Conservation (phyloP, 2,113 vertebrate species). For the Ranitomeya variabilis region DNA sequence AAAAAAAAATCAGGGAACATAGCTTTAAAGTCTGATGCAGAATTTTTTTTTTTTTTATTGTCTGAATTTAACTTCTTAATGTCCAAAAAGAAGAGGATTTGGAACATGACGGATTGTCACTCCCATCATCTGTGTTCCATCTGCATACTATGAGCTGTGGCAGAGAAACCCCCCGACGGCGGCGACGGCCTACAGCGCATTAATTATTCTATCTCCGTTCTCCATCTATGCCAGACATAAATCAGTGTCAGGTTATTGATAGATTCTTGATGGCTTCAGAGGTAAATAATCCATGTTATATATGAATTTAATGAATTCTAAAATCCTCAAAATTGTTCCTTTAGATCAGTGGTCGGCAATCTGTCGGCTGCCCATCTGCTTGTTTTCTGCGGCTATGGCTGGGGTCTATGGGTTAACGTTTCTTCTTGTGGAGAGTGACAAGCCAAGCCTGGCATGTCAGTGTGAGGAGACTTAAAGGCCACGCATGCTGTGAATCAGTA, state of each 20-base stretch:
- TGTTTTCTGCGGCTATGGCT: neutral
- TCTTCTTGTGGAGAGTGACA: too few relatives aligned
- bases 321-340: neutral
- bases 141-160: neutral
- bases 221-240: neutral
- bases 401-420: too few relatives aligned
- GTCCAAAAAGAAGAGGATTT: neutral
- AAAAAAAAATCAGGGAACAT: too few relatives aligned
- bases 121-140: neutral
- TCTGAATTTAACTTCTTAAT: constrained; percentile 6
- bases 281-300: neutral
- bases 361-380: neutral
- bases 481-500: too few relatives aligned
- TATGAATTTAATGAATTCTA: neutral
- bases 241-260: neutral
- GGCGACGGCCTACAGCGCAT: neutral
- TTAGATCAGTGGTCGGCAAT: neutral
- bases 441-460: too few relatives aligned
- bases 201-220: neutral
- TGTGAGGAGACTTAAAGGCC: too few relatives aligned
- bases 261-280: neutral
- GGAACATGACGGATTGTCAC: neutral
- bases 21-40: too few relatives aligned
- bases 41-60: neutral
- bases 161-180: neutral